Evolutionary conservation across 2,888 invertebrate genomes (phyloP), one percentile per base, ranked within the genome.

Genomic region (Chymomyza fuscimana): DNA sequence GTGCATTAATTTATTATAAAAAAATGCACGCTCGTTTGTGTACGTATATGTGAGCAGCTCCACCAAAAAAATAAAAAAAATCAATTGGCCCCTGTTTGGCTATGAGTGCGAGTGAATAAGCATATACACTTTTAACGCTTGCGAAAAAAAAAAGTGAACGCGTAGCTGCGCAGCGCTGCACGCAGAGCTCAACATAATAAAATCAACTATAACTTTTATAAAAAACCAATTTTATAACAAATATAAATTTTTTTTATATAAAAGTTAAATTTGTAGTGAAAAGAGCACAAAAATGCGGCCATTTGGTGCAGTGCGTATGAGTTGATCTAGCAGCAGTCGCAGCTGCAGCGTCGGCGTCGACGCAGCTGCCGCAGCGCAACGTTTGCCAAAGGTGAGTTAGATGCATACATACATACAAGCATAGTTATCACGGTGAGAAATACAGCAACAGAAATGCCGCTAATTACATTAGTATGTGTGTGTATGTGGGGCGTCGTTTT

Each of bases 381-480:
- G 69, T 82, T 86, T 84, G 81, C 85, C 85, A 85, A 85, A 85
- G 85, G 85, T 85, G 74, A 63, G 67, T n/a, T 50, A 15, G 15
- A n/a, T 25, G 5, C 25, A 19, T 54, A 22, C 15, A 54, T 19
- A 52, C 19, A 54, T 9, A 19, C 7, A 54, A 19, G 54, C 54
- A 54, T 6, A 52, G 15, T 12, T 52, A 16, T 16, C 5, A 52
- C 16, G 16, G 15, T 52, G 16, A 52, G 16, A 15, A 12, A 16
- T 19, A 54, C 52, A 54, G 7, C 4, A 9, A 54, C 2, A 19
- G 9, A 54, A 54, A 54, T 19, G 19, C 52, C 52, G 19, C 52
- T 19, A 19, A 19, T 54, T 51, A 52, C 7, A 60, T 63, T 12
- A 19, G 15, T 64, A 29, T 67, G 40, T 60, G 51, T 64, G n/a